Evolutionary conservation across 2,113 vertebrate species (phyloP).

Genomic region (Hylia prasina): DNA sequence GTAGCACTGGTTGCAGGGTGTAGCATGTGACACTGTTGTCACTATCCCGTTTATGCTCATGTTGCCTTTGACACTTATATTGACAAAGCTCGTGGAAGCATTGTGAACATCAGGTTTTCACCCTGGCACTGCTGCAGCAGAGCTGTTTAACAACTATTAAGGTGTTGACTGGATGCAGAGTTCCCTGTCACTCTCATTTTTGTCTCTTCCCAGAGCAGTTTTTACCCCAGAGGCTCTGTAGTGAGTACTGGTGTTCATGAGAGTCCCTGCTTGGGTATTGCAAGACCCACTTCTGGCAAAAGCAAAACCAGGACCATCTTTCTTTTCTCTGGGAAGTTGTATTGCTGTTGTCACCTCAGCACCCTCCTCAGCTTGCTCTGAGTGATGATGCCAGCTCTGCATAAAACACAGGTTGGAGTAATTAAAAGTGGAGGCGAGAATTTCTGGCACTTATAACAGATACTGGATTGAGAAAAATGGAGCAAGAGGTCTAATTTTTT

Average conservation of each 20-base stretch:
- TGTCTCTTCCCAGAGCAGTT: background rate
- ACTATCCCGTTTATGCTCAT: background rate
- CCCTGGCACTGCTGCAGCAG: background rate
- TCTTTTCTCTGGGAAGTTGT: fast-evolving
- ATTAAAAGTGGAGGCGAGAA: background rate
- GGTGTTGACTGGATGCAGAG: background rate
- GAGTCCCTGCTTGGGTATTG: background rate
- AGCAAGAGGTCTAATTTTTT: background rate
- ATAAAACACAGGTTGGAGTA: background rate
- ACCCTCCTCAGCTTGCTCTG: background rate
- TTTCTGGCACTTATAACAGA: background rate
- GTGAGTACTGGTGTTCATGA: background rate
- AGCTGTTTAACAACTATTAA: background rate
- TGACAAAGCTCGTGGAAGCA: fast-evolving
- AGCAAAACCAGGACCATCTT: background rate
- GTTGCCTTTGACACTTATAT: background rate
- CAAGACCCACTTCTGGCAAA: background rate
- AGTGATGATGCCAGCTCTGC: background rate
- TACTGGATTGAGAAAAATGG: background rate
- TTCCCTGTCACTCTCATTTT: background rate
- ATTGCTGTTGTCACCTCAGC: background rate
- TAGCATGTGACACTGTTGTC: background rate
- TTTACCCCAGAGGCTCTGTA: background rate
- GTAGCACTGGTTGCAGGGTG: background rate
- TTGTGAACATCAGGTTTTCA: background rate